Evolutionary conservation across 2,888 invertebrate species (phyloP).

Genomic region (Aromia moschata): DNA sequence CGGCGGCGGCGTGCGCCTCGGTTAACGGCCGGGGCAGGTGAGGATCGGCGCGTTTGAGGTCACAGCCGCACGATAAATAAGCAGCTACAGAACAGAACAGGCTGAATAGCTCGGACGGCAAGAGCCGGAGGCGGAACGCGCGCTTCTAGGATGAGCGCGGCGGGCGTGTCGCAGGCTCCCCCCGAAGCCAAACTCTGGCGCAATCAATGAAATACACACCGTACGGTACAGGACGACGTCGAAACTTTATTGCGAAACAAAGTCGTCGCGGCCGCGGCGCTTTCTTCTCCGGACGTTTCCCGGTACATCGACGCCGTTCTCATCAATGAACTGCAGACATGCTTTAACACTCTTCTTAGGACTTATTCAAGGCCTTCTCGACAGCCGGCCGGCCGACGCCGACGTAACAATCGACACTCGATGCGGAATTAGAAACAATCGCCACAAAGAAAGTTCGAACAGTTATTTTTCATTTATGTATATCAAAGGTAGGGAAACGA

Average conservation of each 20-base stretch:
- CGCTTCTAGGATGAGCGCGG: constrained; percentile 61
- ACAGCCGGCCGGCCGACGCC: not conserved
- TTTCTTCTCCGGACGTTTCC: constrained; percentile 28
- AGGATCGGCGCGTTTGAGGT: constrained; percentile 58
- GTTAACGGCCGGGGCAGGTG: constrained; percentile 42
- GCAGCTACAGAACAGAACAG: constrained; percentile 61
- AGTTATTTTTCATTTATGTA: no score
- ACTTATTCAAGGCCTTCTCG: not conserved
- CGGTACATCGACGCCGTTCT: constrained; percentile 4
- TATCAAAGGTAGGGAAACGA: no score
- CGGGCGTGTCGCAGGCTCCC: constrained; percentile 63
- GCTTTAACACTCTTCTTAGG: not conserved
- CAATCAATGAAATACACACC: constrained; percentile 63
- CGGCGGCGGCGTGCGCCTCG: constrained; percentile 28
- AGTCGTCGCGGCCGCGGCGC: constrained; percentile 29
- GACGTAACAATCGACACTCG: no score
- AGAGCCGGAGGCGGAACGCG: constrained; percentile 62
- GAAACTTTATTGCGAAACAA: constrained; percentile 33
- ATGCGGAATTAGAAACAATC: no score
- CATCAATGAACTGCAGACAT: constrained; percentile 23
- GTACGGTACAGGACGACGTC: constrained; percentile 52
- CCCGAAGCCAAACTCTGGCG: constrained; percentile 61
- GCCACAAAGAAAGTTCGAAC: no score
- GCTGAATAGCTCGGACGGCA: constrained; percentile 56
- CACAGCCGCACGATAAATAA: constrained; percentile 63